phyloP scores from a whole-genome alignment of 2,888 invertebrate genomes.

The Crossocerus cetratus region DNA sequence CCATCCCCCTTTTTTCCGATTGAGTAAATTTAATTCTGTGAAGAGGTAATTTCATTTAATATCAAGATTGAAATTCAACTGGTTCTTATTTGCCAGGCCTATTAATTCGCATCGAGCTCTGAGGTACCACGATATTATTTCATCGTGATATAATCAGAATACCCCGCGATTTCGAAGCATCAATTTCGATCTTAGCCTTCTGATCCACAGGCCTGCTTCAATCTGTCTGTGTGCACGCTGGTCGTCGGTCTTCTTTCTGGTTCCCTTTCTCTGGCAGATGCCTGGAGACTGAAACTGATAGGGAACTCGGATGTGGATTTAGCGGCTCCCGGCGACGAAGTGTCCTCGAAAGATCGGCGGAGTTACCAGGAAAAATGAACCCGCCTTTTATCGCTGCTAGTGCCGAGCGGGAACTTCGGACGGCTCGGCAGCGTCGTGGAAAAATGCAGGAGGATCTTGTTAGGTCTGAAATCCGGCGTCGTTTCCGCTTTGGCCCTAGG shows the following conservation, averaged over 20 bases:
- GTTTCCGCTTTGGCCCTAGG: conserved; percentile 1
- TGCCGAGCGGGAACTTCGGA: conserved; percentile 20
- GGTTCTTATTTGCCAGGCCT: background rate
- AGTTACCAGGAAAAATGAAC: conserved; percentile 51
- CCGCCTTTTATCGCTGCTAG: conserved; percentile 36
- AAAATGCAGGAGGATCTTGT: conserved; percentile 13
- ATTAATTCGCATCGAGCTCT: background rate
- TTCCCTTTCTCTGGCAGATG: background rate
- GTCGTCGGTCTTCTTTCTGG: background rate
- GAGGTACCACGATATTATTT: no score
- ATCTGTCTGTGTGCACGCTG: no score
- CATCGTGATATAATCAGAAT: no score
- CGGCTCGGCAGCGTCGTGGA: background rate
- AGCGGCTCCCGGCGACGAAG: conserved; percentile 18
- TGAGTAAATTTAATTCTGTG: no score
- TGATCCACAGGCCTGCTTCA: background rate
- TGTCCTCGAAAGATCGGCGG: conserved; percentile 40
- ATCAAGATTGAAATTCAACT: conserved; percentile 19
- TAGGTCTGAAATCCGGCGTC: conserved; percentile 26
- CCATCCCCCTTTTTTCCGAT: no score
- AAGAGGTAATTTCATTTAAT: no score
- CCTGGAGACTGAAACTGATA: conserved; percentile 23
- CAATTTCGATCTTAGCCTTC: background rate
- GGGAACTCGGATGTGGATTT: conserved; percentile 27
- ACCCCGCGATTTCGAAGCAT: conserved; percentile 17